Conservation (phyloP, 2,113 vertebrate genomes). For the Platycercus adscitus region DNA sequence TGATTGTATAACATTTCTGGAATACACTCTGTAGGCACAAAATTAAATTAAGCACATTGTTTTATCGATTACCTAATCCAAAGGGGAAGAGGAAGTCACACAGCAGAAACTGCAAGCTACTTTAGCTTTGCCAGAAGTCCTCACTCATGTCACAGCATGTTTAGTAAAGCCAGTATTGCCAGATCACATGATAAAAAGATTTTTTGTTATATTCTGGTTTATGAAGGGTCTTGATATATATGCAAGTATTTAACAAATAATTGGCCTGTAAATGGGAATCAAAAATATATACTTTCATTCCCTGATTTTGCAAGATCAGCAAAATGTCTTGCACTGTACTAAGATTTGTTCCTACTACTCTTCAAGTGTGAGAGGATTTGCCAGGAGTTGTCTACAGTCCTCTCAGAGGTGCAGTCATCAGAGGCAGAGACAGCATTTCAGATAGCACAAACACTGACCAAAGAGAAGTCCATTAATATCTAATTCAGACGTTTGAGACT, state of each 20-base stretch:
- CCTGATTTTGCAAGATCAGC: not conserved
- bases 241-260: not conserved
- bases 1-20: not conserved
- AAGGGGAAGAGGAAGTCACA: not conserved
- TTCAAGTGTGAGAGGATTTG: not conserved
- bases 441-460: not conserved
- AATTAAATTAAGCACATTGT: not conserved
- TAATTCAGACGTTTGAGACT: not conserved
- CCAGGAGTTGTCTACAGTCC: not conserved
- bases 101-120: not conserved
- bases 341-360: not conserved
- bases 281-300: not conserved
- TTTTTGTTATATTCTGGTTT: not conserved
- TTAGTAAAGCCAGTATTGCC: not conserved
- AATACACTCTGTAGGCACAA: not conserved
- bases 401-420: not conserved
- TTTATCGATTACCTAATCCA: not conserved
- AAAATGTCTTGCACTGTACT: not conserved
- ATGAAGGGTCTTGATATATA: not conserved
- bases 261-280: not conserved
- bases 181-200: not conserved
- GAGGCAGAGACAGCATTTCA: not conserved
- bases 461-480: not conserved
- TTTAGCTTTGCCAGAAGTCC: not conserved
- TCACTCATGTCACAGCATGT: not conserved